Evolutionary conservation across 2,888 invertebrate species (phyloP), one percentile per base, ranked within the genome.

Genomic region (Poecilus cupreus): DNA sequence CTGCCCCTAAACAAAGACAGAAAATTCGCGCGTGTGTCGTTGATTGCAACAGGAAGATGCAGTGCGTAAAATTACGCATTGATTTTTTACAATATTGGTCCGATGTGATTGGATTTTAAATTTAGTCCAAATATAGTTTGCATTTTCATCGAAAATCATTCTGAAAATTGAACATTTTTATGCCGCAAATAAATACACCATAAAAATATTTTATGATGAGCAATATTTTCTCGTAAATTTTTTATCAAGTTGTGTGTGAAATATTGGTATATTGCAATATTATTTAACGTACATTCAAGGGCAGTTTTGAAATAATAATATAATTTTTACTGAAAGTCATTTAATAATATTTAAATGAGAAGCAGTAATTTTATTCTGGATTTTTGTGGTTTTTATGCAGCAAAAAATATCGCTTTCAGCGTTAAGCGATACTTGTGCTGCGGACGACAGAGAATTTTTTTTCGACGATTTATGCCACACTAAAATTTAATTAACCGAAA

Each of bases 61-160:
- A 80, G 72, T 80, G 80, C 80, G 80, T 80, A 80, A 80, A 80
- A 80, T 81, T 81, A 81, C 81, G 74, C 81, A 81, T 81, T 81
- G 81, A 81, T 81, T 81, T 81, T 81, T 75, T 81, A 75, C 81
- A 81, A 75, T 81, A 81, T 81, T 81, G 81, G 54, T 57, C 74
- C 13, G 74, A 80, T 74, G 80, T 74, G 80, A 80, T 72, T 80
- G 80, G 80, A 80, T 80, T 80, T 80, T 72, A 80, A 80, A 80
- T 74, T 80, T 80, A 60, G 13, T 64, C 78, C 78, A 78, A 57
- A 64, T 78, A 78, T 78, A 78, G 78, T 78, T 78, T 78, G 64
- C 46, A 64, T 78, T 78, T 64, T 57, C 24, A 13, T n/a, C 46
- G 24, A 37, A 77, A 57, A 43, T 68, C 68, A 68, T 20, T 22